Evolutionary conservation across 2,888 invertebrate genomes (phyloP), one percentile per base, ranked within the genome.

Genomic region (Phengaris alcon): DNA sequence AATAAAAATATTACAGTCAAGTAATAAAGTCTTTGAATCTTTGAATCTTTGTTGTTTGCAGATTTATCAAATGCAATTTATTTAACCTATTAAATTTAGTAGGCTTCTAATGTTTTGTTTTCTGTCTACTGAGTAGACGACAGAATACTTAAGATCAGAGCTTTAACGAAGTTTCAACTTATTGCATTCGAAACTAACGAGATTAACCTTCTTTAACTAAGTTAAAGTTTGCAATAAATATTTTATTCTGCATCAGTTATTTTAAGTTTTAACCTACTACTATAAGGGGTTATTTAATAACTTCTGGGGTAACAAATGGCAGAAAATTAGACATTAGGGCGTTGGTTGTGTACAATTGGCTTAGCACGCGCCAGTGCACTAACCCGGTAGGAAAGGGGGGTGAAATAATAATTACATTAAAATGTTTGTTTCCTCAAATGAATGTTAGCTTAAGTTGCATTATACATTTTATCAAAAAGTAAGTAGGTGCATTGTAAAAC

Each of bases 271-370:
- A 35, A 35, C 35, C 35, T 48, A 48, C 48, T 48, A 48, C 7
- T 48, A 48, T 48, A 35, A 35, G 48, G 6, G 6, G 15, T 7
- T 3, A n/a, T 22, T n/a, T 44, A 0, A 68, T 3, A 68, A 46
- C 44, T 48, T 15, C 15, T 51, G 15, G 12, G 15, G 70, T 15
- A 70, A 70, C 12, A 15, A 70, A 51, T 70, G 46, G 51, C 51
- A 51, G 70, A 70, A 70, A 70, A 70, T 70, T 70, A 52, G 70
- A 51, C 51, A 70, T 70, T 70, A 70, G 70, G 15, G 70, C n/a
- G 10, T 1, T 6, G 69, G 15, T 48, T 12, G 8, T 68, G 12
- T 12, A 44, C 46, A 70, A 52, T 70, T 70, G 51, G 12, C 70
- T 70, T 70, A 70, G 15, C 15, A 51, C 70, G 70, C 70, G 52